A percentile compares a stretch with the other conserved stretches of the same genome.
These are phyloP conservation scores for Oreortyx pictus DNA, from an alignment of 2,797 vertebrate genomes.

Conservation along the genomic window DNA sequence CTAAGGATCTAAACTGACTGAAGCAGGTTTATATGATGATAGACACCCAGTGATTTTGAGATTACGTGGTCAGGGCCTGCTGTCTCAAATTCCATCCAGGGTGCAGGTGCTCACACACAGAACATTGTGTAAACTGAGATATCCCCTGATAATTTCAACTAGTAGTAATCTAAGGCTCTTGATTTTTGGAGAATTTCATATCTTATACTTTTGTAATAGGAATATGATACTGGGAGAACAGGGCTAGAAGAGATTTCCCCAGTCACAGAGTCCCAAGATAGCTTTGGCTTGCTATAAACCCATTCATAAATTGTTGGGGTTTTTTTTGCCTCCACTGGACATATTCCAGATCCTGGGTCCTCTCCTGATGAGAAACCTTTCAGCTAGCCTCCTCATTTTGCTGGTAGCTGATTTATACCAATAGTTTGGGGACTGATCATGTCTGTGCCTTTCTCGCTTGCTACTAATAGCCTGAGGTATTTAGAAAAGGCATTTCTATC, in stretches of 20 bases:
- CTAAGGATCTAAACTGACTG: neutral
- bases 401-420: neutral
- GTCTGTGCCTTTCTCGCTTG: neutral
- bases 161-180: neutral
- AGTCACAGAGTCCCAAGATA: neutral
- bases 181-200: neutral
- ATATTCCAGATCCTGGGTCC: neutral
- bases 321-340: neutral
- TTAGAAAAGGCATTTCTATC: neutral
- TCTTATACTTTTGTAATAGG: neutral
- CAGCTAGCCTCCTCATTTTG: neutral
- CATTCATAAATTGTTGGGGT: neutral
- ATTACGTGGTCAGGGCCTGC: neutral
- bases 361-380: neutral
- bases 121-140: neutral
- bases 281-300: neutral
- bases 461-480: neutral
- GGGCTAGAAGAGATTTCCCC: neutral
- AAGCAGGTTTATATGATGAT: neutral
- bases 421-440: neutral
- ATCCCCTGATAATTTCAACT: neutral
- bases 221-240: fast-evolving
- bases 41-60: neutral
- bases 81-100: neutral
- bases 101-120: neutral